Evolutionary conservation across 2,888 invertebrate genomes (phyloP).

Genomic region (Ornithoptera alexandrae): DNA sequence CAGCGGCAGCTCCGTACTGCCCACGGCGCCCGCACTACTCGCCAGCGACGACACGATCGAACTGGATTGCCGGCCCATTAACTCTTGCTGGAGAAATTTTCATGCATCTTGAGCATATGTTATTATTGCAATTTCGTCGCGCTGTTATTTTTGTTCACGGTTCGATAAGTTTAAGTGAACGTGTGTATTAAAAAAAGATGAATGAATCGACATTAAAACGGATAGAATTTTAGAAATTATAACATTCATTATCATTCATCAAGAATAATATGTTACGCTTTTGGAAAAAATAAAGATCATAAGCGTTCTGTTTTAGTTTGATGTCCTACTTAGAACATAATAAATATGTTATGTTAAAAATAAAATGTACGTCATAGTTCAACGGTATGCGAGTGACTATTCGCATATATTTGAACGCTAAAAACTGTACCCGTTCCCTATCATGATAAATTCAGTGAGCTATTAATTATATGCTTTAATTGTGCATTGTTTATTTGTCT

Average conservation of each 20-base stretch:
- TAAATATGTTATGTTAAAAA: conserved; percentile 31
- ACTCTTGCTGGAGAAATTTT: conserved; percentile 80
- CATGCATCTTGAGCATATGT: conserved; percentile 34
- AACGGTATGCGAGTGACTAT: conserved; percentile 28
- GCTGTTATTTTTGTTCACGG: conserved; percentile 32
- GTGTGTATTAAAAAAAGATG: not conserved
- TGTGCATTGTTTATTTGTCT: conserved; percentile 1
- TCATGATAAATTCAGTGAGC: conserved; percentile 17
- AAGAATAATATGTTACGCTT: not conserved
- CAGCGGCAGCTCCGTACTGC: conserved; percentile 83
- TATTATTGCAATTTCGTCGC: conserved; percentile 30
- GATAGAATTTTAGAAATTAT: not conserved
- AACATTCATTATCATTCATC: not conserved
- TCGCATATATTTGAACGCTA: conserved; percentile 23
- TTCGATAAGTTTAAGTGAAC: conserved; percentile 21
- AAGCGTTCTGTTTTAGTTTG: conserved; percentile 16
- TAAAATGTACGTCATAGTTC: conserved; percentile 29
- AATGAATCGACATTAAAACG: not conserved
- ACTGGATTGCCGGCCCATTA: conserved; percentile 83
- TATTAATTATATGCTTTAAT: conserved; percentile 16
- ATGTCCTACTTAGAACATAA: conserved; percentile 31
- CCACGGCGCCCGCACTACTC: conserved; percentile 58
- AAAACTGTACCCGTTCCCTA: conserved; percentile 20
- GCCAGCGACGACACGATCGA: conserved; percentile 68
- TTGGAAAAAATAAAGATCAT: not conserved